Evolutionary conservation across 2,113 vertebrate species (phyloP).

Genomic region (Madoqua kirkii): DNA sequence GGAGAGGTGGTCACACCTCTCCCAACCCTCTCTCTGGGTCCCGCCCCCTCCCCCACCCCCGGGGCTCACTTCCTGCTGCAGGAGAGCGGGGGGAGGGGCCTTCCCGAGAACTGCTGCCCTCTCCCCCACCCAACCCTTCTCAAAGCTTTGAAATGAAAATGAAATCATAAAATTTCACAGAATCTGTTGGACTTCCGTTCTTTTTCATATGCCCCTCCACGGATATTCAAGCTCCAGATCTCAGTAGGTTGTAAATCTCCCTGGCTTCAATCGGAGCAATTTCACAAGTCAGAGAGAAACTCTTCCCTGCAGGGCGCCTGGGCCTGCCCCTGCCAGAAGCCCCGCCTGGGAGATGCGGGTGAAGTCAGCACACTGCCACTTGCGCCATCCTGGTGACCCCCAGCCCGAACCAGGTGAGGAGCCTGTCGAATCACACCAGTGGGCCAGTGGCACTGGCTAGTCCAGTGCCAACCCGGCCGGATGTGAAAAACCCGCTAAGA

Average conservation of each 20-base stretch:
- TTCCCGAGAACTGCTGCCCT: neutral
- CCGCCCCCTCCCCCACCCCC: neutral
- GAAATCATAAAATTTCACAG: slow-evolving; percentile 36
- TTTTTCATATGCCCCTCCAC: slow-evolving; percentile 10
- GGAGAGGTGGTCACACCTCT: too few relatives aligned
- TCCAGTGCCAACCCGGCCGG: neutral
- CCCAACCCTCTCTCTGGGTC: neutral
- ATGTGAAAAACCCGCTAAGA: neutral
- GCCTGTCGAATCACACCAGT: neutral
- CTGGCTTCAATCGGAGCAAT: neutral
- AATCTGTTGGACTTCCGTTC: neutral
- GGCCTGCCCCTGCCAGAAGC: neutral
- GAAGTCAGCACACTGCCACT: neutral
- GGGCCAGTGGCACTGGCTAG: neutral
- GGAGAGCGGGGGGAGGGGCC: neutral
- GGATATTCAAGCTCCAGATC: neutral
- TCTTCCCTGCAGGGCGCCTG: neutral
- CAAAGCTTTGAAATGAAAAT: slow-evolving; percentile 47
- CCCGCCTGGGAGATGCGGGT: neutral
- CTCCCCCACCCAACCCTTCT: neutral
- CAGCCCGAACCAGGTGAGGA: neutral
- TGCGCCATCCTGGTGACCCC: neutral
- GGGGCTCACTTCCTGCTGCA: neutral
- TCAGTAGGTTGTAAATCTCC: neutral
- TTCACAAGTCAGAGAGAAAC: slow-evolving; percentile 30